These are phyloP conservation scores for Glyptemys insculpta DNA, from an alignment of 2,797 vertebrate species.

Conservation along the genomic window DNA sequence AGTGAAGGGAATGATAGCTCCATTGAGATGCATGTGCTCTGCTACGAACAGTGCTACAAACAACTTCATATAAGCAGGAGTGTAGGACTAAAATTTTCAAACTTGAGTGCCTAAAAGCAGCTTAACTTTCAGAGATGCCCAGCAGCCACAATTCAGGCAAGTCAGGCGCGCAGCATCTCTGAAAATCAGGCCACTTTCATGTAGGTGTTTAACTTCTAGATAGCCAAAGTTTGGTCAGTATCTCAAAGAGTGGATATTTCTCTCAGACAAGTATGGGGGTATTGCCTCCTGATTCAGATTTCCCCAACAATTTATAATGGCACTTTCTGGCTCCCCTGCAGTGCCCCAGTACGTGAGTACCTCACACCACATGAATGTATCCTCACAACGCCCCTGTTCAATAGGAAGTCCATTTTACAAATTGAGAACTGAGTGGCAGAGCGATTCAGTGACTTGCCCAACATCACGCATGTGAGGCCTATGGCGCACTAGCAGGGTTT, in stretches of 20 bases:
- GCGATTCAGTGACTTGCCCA: background rate
- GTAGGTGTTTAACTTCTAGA: background rate
- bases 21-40: background rate
- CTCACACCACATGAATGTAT: background rate
- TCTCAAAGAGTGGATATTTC: background rate
- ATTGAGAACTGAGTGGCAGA: background rate
- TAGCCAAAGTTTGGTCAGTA: background rate
- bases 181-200: background rate
- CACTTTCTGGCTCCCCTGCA: background rate
- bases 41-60: background rate
- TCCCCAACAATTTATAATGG: background rate
- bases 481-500: background rate
- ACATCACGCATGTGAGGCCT: background rate
- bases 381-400: background rate
- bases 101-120: background rate
- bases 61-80: too few species aligned
- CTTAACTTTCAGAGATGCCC: background rate
- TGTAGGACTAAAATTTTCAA: background rate
- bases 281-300: background rate
- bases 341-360: rapidly evolving
- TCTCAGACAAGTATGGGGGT: background rate
- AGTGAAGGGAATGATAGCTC: too few species aligned
- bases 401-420: background rate
- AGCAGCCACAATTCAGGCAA: background rate
- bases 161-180: background rate